These are phyloP conservation scores for Drosophila borborema DNA, from an alignment of 2,888 invertebrate genomes.

Conservation along the genomic window DNA sequence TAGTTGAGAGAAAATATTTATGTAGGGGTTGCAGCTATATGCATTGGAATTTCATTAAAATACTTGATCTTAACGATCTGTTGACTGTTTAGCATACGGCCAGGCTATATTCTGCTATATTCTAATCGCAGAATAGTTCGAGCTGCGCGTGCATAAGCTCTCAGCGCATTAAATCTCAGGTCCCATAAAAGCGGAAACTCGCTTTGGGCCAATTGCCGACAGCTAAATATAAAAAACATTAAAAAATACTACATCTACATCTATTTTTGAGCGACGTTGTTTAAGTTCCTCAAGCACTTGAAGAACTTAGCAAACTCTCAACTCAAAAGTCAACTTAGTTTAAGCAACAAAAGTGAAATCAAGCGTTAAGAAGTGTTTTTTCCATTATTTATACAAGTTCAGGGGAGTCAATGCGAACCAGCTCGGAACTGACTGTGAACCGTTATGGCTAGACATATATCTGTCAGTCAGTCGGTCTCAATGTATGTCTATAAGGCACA, in stretches of 20 bases:
- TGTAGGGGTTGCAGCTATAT: background rate
- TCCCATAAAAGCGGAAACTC: conserved; percentile 61
- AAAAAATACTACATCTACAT: background rate
- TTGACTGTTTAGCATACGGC: conserved; percentile 26
- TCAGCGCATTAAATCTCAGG: conserved; percentile 52
- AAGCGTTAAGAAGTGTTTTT: conserved; percentile 45
- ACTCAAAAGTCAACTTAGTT: conserved; percentile 16
- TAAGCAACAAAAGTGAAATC: conserved; percentile 26
- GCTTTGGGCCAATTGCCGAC: conserved; percentile 23
- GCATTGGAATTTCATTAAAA: conserved; percentile 5
- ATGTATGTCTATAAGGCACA: conserved; percentile 32
- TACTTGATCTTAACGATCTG: conserved; percentile 21
- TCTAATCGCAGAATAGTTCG: conserved; percentile 23
- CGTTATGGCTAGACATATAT: conserved; percentile 20
- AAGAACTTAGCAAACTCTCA: conserved; percentile 32
- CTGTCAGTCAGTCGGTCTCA: background rate
- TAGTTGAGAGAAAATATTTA: background rate
- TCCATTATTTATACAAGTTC: conserved; percentile 51
- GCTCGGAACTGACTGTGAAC: conserved; percentile 43
- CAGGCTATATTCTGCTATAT: background rate
- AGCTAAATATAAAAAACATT: conserved; percentile 8
- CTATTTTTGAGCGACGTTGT: background rate
- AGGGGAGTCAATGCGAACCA: conserved; percentile 40
- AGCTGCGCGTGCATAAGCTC: conserved; percentile 37
- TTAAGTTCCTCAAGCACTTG: conserved; percentile 20